A percentile compares a stretch with the other conserved stretches of the same genome.
Conservation (phyloP, 2,113 vertebrate species). For the Macquaria ambigua region DNA sequence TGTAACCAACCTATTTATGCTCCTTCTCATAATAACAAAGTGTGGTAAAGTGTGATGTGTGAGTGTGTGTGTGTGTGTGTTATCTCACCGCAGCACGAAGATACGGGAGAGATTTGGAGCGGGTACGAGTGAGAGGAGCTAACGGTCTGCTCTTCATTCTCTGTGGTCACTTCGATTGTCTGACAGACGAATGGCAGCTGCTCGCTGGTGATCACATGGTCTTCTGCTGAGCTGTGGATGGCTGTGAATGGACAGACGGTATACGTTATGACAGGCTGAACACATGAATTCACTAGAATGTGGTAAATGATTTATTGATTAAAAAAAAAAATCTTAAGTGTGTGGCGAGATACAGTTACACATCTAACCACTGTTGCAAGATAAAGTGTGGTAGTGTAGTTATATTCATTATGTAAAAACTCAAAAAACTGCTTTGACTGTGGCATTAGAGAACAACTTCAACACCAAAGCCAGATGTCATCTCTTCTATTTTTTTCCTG, state of each 20-base stretch:
- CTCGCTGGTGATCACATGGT: conserved; percentile 92
- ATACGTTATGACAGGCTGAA: background rate
- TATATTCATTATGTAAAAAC: background rate
- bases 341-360: conserved; percentile 4
- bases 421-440: background rate
- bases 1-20: too few species aligned
- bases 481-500: too few species aligned
- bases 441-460: background rate
- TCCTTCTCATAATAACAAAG: too few species aligned
- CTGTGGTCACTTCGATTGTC: conserved; percentile 97
- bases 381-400: background rate
- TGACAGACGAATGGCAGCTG: conserved; percentile 97
- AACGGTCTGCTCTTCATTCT: conserved; percentile 94
- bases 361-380: background rate
- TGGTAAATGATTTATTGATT: background rate
- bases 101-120: conserved; percentile 96
- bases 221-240: conserved; percentile 77
- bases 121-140: conserved; percentile 95
- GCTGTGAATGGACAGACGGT: conserved; percentile 19
- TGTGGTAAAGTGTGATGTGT: background rate
- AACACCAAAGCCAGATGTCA: background rate
- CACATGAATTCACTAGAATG: background rate
- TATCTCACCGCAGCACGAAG: conserved; percentile 91
- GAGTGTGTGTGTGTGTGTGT: background rate
- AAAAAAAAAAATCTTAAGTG: background rate